phyloP scores from a whole-genome alignment of 2,888 invertebrate genomes.

The Oligia strigilis region DNA sequence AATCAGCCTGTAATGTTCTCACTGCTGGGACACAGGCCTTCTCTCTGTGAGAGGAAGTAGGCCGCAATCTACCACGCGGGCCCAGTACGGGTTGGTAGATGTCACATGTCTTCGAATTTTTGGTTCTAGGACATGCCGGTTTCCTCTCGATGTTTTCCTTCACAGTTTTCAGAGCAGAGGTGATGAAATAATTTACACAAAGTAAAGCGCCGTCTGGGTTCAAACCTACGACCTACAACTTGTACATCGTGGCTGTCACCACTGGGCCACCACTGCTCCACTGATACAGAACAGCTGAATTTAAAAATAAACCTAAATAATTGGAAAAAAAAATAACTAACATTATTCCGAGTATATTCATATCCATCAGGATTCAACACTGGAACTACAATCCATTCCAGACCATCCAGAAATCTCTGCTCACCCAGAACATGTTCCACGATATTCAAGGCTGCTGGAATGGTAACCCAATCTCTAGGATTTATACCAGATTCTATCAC shows the following conservation, averaged over 20 bases:
- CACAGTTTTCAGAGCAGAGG: background rate
- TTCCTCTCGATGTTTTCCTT: background rate
- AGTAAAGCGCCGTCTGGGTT: background rate
- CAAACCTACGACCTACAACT: background rate
- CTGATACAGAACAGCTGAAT: background rate
- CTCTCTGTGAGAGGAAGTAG: background rate
- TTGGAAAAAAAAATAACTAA: conserved; percentile 73
- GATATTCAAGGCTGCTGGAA: conserved; percentile 91
- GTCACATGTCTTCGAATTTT: background rate
- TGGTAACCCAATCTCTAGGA: conserved; percentile 94
- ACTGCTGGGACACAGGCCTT: background rate
- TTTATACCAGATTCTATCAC: conserved; percentile 92
- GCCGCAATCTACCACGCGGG: background rate
- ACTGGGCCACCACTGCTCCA: background rate
- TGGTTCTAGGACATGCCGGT: background rate
- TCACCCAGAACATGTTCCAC: conserved; percentile 91
- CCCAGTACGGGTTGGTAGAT: background rate
- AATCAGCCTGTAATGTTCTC: background rate
- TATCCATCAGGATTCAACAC: conserved; percentile 94
- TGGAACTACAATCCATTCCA: conserved; percentile 93
- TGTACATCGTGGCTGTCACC: background rate
- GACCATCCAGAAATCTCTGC: conserved; percentile 84
- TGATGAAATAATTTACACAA: background rate
- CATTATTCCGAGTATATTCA: conserved; percentile 91
- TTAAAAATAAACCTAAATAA: background rate